Percentiles rank a stretch among this genome's conserved stretches.
Evolutionary conservation across 2,888 invertebrate species (phyloP).

Genomic region (Cosmorhoe ocellata): DNA sequence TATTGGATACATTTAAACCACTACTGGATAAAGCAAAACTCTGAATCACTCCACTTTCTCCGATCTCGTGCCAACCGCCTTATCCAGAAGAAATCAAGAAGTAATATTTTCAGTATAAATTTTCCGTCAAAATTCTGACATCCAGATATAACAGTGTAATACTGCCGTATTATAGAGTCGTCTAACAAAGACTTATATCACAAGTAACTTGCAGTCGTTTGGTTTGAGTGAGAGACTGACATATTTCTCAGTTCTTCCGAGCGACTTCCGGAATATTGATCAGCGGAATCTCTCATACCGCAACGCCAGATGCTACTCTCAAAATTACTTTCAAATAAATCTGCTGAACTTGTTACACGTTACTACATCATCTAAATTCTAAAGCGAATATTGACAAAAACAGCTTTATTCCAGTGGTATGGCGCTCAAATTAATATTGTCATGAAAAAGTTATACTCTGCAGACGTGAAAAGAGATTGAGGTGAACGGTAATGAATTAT

Average conservation of each 20-base stretch:
- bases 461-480: no score
- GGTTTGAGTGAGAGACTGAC: conserved; percentile 74
- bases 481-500: no score
- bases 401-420: conserved; percentile 10
- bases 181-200: conserved; percentile 37
- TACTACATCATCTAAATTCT: conserved; percentile 21
- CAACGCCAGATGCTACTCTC: conserved; percentile 76
- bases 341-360: conserved; percentile 61
- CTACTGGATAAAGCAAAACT: no score
- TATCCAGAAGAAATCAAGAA: no score
- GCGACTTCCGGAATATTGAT: conserved; percentile 78
- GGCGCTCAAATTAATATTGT: conserved; percentile 10
- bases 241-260: conserved; percentile 75
- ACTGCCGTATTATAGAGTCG: not conserved
- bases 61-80: no score
- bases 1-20: no score
- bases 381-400: conserved; percentile 8
- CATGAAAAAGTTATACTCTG: not conserved
- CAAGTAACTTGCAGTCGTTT: conserved; percentile 61
- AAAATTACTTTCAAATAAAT: conserved; percentile 81
- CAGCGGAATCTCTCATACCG: conserved; percentile 76
- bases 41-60: no score
- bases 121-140: no score
- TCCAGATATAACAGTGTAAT: not conserved
- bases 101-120: no score